Evolutionary conservation across 2,888 invertebrate genomes (phyloP), one percentile per base, ranked within the genome.

Genomic region (Meandrusa payeni): DNA sequence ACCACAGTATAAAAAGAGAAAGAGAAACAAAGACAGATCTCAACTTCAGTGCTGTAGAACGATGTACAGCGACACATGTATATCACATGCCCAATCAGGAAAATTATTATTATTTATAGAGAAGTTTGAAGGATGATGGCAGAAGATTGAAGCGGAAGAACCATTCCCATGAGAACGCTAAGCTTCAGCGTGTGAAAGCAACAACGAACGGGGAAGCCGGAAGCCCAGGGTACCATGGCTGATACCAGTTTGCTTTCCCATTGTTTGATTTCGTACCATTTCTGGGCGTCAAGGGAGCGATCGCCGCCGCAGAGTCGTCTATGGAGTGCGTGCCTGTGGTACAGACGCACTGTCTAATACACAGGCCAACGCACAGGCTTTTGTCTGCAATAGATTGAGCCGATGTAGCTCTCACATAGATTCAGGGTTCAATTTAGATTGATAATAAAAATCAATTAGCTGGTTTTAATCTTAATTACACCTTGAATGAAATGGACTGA

Each of bases 281-380:
- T 38, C 34, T 39, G 39, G 66, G 57, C 40, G 69, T 52, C 19
- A 69, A 50, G 13, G 77, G 74, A 53, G 75, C 79, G 50, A 69
- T 46, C 43, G 75, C 70, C 48, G 77, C 74, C 39, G 67, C 72
- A 52, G 80, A 76, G 65, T 80, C 83, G 57, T 83, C 83, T 48
- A 75, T 61, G 59, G 79, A 79, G 69, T 71, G 67, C 39, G 79
- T 66, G 47, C 72, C 77, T 36, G 78, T 71, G 36, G 79, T 63
- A 61, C 88, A 86, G 64, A 82, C 87, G 72, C 88, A 88, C 65
- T 81, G 85, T 57, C 69, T 79, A 60, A 88, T 83, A 76, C 88
- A 88, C 66, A 86, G 74, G 59, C 83, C 83, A 61, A 85, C 79
- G 69, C 88, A 88, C 59, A 81, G 70, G 62, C 80, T 77, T 68